Conservation (phyloP, 2,797 vertebrate genomes). For the Scleropages formosus region DNA sequence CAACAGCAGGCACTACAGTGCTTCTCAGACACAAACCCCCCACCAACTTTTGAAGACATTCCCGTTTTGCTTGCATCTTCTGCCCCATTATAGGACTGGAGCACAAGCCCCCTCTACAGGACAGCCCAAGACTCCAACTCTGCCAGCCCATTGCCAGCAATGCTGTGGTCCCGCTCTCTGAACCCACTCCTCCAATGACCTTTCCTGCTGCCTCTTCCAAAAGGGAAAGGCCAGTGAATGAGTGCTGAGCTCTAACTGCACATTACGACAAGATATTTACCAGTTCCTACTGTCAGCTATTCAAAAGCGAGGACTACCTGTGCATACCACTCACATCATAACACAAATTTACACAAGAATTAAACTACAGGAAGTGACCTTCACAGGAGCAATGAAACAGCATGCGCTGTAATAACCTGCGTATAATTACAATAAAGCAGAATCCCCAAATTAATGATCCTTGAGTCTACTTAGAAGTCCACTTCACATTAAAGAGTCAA, state of each 20-base stretch:
- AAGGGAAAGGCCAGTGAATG: neutral
- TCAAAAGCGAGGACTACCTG: neutral
- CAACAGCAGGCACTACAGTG: constrained; percentile 30
- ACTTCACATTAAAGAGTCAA: too few relatives aligned
- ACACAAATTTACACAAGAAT: too few relatives aligned
- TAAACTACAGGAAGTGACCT: too few relatives aligned
- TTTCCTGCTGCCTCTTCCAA: neutral
- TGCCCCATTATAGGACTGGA: neutral
- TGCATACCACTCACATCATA: too few relatives aligned
- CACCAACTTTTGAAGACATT: neutral
- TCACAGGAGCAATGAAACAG: too few relatives aligned
- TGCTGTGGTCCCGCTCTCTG: neutral
- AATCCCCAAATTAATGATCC: neutral
- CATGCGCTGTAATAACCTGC: too few relatives aligned
- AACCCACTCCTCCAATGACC: neutral
- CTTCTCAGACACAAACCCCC: neutral
- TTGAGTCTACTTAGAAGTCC: neutral
- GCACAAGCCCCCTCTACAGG: neutral
- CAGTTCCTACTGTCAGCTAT: neutral
- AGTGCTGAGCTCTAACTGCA: neutral
- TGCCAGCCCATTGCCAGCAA: neutral
- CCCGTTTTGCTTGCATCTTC: constrained; percentile 1
- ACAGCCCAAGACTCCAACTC: neutral
- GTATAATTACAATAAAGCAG: too few relatives aligned
- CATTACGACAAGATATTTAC: neutral